Evolutionary conservation across 1,140 invertebrate genomes (phyloP), one percentile per base, ranked within the genome.

Genomic region (Eubasilissa regina): DNA sequence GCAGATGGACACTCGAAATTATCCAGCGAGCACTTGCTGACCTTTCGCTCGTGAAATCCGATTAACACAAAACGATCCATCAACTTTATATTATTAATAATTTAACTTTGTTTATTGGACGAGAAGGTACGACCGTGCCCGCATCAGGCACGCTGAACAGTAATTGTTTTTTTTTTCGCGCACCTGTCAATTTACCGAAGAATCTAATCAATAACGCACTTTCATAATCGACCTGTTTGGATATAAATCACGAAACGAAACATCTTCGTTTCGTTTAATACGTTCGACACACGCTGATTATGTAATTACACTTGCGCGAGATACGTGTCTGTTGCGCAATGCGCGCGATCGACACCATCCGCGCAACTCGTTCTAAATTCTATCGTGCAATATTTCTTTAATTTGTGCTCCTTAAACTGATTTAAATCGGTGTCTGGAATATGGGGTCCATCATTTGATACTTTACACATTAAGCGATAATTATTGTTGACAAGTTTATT

Each of bases 141-240:
- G 25, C 25, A 35, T 35, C 25, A n/a, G n/a, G 15, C 53, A 47
- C 43, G n/a, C 35, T 44, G 12, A 15, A 15, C 1, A 35, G 44
- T 66, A 66, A 66, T 66, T 66, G 62, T 66, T 66, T 66, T 55
- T 66, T 55, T 35, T 66, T 45, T 66, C n/a, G 43, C 62, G 12
- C 13, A 47, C 35, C 62, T 66, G 25, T 44, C 25, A 66, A 66
- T 66, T 66, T 17, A 9, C 21, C 43, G 62, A 35, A 47, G 62
- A 66, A 66, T 44, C 12, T 66, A 66, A 66, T 66, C 35, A 66
- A 66, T 66, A 66, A 66, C 43, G 45, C 9, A 66, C 62, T 66
- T 66, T 66, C 43, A 43, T 47, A 66, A 66, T 66, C 35, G 35
- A 44, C 62, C 43, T 43, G 62, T n/a, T 66, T 66, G 0, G 9